Base-by-base conservation (phyloP, 1,140 invertebrate species). In the Aphelinus atriplicis region DNA sequence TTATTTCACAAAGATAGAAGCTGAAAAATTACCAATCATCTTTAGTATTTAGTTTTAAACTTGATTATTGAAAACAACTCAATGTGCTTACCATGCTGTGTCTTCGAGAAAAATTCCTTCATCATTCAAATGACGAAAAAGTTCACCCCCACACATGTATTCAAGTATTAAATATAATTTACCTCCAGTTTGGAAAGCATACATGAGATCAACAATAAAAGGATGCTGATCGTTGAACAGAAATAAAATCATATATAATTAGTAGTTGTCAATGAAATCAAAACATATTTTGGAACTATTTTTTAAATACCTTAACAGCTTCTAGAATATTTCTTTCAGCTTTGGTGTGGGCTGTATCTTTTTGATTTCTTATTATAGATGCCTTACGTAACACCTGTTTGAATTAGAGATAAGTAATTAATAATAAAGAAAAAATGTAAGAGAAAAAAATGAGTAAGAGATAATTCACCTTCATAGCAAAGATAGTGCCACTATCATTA, bases 321-420 rank as follows among this genome's bases (percentile, higher is more conserved):
- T 98, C 98, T 80, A 99, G 91, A 84, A 99, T 99, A 89, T 99
- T 99, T 85, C 98, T 92, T 89, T 99, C 98, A 64, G 98, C 97
- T 91, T 98, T 98, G 61, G 98, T 99, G 84, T 99, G 98, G 77
- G 97, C 98, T 70, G 97, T 99, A 88, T 99, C 98, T 90, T 99
- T 99, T 88, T 98, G 97, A 90, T 99, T 99, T 83, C 97, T 92
- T 74, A 99, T 96, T 86, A 99, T 98, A 6, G 96, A 97, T 69
- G 98, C 98, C 88, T 99, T 99, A 81, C 96, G 95, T 67, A 99
- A 89, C 55, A 99, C 86, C 87, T 88, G 47, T 69, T 70, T 26
- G 26, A 26, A 26, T 26, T 26, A 26, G 26, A 26, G 26, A 26
- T 26, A 57, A 68, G 57, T 43, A 43, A 10, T 3, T 66, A 58